These are phyloP conservation scores for Carcina quercana DNA, from an alignment of 2,888 invertebrate genomes.

Conservation along the genomic window DNA sequence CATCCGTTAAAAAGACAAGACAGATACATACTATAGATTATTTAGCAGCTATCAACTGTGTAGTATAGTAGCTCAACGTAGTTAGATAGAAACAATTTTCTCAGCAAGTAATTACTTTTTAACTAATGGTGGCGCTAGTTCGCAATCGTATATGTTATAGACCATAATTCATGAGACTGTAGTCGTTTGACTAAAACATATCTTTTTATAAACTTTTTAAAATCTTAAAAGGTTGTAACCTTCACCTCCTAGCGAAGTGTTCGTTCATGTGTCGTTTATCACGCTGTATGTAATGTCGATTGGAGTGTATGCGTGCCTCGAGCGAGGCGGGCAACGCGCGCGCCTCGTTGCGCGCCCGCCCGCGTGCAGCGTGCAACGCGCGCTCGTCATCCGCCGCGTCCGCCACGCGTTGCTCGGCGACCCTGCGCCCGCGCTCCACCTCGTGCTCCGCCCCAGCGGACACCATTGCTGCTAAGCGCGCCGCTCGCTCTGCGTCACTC, in stretches of 20 bases:
- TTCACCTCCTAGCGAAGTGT: constrained; percentile 84
- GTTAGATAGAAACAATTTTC: no score
- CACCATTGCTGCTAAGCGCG: constrained; percentile 84
- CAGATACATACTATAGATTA: no score
- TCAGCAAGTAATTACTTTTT: no score
- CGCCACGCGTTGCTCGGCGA: constrained; percentile 77
- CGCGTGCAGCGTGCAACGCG: constrained; percentile 78
- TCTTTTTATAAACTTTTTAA: no score
- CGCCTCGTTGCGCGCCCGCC: constrained; percentile 62
- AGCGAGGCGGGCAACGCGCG: constrained; percentile 80
- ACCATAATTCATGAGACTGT: neutral
- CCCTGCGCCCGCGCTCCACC: constrained; percentile 76
- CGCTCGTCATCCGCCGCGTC: constrained; percentile 46
- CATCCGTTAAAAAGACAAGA: no score
- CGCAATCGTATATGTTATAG: no score
- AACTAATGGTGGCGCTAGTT: no score
- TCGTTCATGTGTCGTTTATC: constrained; percentile 86
- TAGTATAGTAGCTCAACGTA: no score
- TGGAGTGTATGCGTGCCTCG: constrained; percentile 89
- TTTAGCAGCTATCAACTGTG: no score
- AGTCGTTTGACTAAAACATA: no score
- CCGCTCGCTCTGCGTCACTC: constrained; percentile 70
- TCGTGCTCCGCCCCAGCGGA: constrained; percentile 84
- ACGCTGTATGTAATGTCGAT: constrained; percentile 92
- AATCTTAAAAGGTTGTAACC: neutral